These are phyloP conservation scores for Gastracanthus pulcherrimus DNA, from an alignment of 2,888 invertebrate species.

Conservation along the genomic window DNA sequence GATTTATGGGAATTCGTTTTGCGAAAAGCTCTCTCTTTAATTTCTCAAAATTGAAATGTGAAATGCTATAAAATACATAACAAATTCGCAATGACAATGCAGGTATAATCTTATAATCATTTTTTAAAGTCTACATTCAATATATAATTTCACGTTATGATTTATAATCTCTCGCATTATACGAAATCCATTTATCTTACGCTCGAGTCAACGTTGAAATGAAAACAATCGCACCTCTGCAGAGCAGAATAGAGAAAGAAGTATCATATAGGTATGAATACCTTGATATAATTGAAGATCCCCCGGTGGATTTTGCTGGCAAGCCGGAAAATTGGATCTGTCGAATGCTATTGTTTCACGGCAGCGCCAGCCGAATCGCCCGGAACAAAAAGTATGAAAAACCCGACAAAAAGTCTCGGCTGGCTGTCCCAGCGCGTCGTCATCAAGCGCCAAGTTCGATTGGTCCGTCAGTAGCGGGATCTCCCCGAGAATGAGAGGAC, in stretches of 20 bases:
- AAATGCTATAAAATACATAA: too few species aligned
- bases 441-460: not conserved
- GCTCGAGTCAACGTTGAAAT: not conserved
- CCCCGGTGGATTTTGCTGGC: not conserved
- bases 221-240: too few species aligned
- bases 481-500: not conserved
- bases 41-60: too few species aligned
- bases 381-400: not conserved
- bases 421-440: not conserved
- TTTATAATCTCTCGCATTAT: too few species aligned
- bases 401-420: not conserved
- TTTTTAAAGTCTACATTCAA: too few species aligned
- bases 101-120: too few species aligned
- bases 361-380: not conserved
- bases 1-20: too few species aligned
- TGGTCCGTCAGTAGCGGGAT: not conserved
- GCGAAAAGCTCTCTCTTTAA: too few species aligned
- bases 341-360: not conserved
- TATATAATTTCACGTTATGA: too few species aligned
- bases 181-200: too few species aligned
- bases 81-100: too few species aligned
- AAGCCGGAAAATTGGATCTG: not conserved
- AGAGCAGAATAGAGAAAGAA: too few species aligned
- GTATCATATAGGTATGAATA: not conserved
- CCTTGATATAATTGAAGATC: not conserved